These are phyloP conservation scores for Craterocephalus amniculus DNA, from an alignment of 2,797 vertebrate genomes.

Conservation along the genomic window DNA sequence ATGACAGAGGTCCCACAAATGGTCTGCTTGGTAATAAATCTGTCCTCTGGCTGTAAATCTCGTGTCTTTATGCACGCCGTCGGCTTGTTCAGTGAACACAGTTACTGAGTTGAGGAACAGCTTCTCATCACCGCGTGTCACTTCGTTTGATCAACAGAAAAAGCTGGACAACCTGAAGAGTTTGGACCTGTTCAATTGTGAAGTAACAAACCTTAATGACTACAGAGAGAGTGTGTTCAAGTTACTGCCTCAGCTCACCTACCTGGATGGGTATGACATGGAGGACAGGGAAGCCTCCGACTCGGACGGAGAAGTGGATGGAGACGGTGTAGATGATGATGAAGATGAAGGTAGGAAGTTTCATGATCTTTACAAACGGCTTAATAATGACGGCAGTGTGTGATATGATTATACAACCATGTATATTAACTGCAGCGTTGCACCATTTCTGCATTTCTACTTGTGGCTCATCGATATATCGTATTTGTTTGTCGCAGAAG, in stretches of 20 bases:
- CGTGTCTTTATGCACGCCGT: not conserved
- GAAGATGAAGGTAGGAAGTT: constrained; percentile 85
- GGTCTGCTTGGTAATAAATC: not conserved
- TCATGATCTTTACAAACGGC: not conserved
- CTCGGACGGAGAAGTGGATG: constrained; percentile 91
- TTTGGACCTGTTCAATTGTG: constrained; percentile 95
- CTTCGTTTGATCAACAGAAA: constrained; percentile 82
- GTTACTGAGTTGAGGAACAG: not conserved
- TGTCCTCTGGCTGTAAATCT: not conserved
- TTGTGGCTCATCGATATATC: not conserved
- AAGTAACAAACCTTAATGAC: constrained; percentile 92
- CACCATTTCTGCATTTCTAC: not conserved
- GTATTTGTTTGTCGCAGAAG: constrained; percentile 71
- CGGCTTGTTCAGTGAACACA: not conserved
- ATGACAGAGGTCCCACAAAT: not conserved
- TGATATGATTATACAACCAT: not conserved
- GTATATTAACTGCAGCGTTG: no score
- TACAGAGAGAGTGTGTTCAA: constrained; percentile 94
- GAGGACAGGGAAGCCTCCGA: constrained; percentile 91
- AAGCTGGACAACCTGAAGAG: constrained; percentile 92
- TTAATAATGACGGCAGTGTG: not conserved
- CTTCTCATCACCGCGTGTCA: constrained; percentile 6
- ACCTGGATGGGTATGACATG: constrained; percentile 91
- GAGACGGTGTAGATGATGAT: constrained; percentile 85
- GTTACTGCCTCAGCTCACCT: constrained; percentile 91